phyloP scores from a whole-genome alignment of 2,797 vertebrate genomes.

The Todus mexicanus region DNA sequence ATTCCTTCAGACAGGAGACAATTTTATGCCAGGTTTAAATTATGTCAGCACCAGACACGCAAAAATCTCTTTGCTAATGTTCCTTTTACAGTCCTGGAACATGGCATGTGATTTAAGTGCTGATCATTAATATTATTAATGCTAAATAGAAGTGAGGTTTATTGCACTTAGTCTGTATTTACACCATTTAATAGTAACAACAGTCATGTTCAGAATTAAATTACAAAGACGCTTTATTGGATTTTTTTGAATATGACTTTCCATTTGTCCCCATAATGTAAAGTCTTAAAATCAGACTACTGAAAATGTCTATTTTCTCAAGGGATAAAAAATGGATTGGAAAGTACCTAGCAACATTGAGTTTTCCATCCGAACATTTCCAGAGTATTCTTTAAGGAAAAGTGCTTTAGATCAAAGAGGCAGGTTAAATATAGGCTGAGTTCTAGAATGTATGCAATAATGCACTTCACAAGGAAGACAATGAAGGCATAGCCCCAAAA shows the following conservation, averaged over 20 bases:
- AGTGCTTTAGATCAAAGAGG: not conserved
- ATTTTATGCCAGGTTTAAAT: slow-evolving; percentile 45
- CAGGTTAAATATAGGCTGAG: not conserved
- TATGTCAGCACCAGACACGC: slow-evolving; percentile 24
- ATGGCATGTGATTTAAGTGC: not conserved
- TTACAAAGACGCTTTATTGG: not conserved
- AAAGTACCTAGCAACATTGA: not conserved
- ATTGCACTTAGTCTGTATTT: slow-evolving; percentile 40
- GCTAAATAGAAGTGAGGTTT: slow-evolving; percentile 37
- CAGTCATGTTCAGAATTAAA: slow-evolving; percentile 22
- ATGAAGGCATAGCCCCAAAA: not conserved
- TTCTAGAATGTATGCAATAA: not conserved
- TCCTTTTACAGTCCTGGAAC: slow-evolving; percentile 13
- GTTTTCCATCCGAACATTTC: not conserved
- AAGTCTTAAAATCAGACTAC: not conserved
- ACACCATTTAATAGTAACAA: not conserved
- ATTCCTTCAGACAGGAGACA: slow-evolving; percentile 5
- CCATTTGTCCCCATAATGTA: not conserved
- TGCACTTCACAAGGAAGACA: not conserved
- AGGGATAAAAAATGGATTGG: slow-evolving; percentile 8
- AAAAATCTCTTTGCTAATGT: slow-evolving; percentile 21
- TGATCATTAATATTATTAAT: slow-evolving; percentile 42
- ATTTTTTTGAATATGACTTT: not conserved
- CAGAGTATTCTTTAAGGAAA: not conserved
- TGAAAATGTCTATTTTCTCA: slow-evolving; percentile 3